Evolutionary conservation across 2,888 invertebrate species (phyloP), one percentile per base, ranked within the genome.

Genomic region (Choreutis nemorana): DNA sequence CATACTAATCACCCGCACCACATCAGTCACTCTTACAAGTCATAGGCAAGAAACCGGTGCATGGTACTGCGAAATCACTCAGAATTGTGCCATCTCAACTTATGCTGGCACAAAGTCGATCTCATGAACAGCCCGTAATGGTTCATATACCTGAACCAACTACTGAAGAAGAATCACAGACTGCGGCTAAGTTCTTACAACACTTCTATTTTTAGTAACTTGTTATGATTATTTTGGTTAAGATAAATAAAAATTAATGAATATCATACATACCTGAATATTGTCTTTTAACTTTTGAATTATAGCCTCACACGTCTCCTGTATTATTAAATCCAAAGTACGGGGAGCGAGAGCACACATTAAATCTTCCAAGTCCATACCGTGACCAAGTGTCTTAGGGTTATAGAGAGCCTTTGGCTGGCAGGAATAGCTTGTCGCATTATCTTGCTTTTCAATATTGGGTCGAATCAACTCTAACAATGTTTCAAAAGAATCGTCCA

Each of bases 391-490:
- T 33, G 30, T 28, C 28, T 33, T 30, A 33, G 33, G 30, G 33
- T 33, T 28, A 33, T 28, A 30, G 30, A 30, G 21, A 33, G 33
- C 30, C 33, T 30, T 33, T 33, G 24, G 27, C 30, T 30, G 30
- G 33, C 30, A 33, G 33, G 30, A 30, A 33, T 29, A 29, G 26
- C 32, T 29, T 32, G 33, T 30, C 29, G 29, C 29, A 29, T 29
- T n/a, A 29, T 35, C 32, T 35, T 35, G 29, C 32, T 35, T 35
- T 32, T 29, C 32, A 31, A 31, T 31, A 34, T 31, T 31, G 26
- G 34, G 31, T 31, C 34, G 31, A 31, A 34, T 29, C 29, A 34
- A 34, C 29, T 34, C 31, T 31, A 34, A 29, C 29, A 34, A 31
- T 34, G 28, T 29, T 31, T 34, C 26, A 34, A 34, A 34, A 29